A percentile compares a stretch with the other conserved stretches of the same genome.
phyloP scores from a whole-genome alignment of 2,888 invertebrate species.

The Pycnomerus fuliginosus region DNA sequence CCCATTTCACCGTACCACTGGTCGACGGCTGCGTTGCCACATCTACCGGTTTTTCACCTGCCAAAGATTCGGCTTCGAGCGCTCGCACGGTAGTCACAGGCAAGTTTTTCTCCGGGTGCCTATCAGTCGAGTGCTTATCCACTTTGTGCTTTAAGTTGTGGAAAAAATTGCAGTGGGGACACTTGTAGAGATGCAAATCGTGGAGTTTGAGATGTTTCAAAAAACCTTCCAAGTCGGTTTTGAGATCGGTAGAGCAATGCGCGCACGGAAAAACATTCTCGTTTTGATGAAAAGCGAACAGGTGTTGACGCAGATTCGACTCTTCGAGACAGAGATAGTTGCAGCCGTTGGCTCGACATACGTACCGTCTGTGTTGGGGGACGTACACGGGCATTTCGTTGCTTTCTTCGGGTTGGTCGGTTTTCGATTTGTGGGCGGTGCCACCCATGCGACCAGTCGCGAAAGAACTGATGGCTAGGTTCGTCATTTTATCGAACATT shows the following conservation, averaged over 20 bases:
- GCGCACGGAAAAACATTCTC: constrained; percentile 59
- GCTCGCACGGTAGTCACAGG: constrained; percentile 55
- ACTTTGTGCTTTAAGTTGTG: constrained; percentile 64
- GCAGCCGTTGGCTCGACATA: constrained; percentile 72
- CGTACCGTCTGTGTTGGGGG: constrained; percentile 55
- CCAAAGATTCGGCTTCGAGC: constrained; percentile 45
- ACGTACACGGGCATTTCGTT: constrained; percentile 36
- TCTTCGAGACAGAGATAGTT: constrained; percentile 72
- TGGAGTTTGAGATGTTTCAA: constrained; percentile 75
- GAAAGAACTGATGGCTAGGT: constrained; percentile 71
- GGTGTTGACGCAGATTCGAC: constrained; percentile 68
- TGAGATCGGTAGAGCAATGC: constrained; percentile 66
- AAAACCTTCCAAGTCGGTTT: constrained; percentile 49
- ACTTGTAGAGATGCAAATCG: constrained; percentile 70
- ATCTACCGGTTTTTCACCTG: constrained; percentile 1
- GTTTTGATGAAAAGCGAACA: constrained; percentile 68
- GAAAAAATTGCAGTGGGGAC: constrained; percentile 66
- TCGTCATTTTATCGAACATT: constrained; percentile 84
- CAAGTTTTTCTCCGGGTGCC: constrained; percentile 57
- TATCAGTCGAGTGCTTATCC: constrained; percentile 66
- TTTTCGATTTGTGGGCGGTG: constrained; percentile 8
- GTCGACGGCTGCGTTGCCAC: neutral
- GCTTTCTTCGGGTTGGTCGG: neutral
- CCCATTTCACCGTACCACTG: constrained; percentile 50
- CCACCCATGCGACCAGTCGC: constrained; percentile 51